Percentiles rank a stretch among this genome's conserved stretches.
phyloP scores from a whole-genome alignment of 2,113 vertebrate genomes.

The Tetrao urogallus region DNA sequence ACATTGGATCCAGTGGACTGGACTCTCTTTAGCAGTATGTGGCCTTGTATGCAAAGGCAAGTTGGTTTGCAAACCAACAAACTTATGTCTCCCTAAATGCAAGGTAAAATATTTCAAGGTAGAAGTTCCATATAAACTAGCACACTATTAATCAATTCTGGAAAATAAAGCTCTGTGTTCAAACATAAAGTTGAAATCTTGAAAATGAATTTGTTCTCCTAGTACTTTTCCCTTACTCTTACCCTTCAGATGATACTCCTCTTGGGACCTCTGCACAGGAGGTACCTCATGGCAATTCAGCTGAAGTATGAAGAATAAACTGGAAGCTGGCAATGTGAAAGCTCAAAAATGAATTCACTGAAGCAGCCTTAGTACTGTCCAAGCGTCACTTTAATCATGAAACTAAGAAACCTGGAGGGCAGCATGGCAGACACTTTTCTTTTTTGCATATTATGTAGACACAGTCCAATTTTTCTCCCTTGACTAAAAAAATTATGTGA shows the following conservation, averaged over 20 bases:
- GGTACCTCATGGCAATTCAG: background rate
- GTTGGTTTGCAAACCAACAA: background rate
- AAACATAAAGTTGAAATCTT: background rate
- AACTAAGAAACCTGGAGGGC: background rate
- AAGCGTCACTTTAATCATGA: background rate
- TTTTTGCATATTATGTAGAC: background rate
- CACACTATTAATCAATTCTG: background rate
- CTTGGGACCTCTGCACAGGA: background rate
- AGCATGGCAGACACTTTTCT: background rate
- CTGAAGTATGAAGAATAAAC: background rate
- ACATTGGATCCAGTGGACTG: background rate
- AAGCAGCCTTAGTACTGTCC: background rate
- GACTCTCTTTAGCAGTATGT: background rate
- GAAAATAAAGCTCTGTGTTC: background rate
- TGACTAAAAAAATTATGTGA: background rate
- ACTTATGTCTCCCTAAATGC: background rate
- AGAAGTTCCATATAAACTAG: background rate
- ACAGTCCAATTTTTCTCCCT: background rate
- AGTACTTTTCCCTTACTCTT: background rate
- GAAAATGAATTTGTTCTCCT: background rate
- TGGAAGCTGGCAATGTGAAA: background rate
- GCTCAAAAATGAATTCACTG: background rate
- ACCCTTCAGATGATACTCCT: background rate
- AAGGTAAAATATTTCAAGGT: background rate
- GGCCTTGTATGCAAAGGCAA: background rate